phyloP scores from a whole-genome alignment of 2,113 vertebrate genomes.

The Chionis minor region DNA sequence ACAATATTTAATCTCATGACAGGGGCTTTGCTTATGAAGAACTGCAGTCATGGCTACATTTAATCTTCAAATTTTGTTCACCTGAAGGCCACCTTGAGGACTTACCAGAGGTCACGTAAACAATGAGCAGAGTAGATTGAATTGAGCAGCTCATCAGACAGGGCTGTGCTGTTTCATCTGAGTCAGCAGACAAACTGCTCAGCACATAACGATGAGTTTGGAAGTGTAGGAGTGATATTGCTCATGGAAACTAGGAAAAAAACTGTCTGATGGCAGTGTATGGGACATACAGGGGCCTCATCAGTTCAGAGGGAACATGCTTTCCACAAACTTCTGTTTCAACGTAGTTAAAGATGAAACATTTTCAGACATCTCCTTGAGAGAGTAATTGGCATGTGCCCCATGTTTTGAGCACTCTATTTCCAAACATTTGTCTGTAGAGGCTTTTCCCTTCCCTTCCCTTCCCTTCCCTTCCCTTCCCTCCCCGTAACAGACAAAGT shows the following conservation, averaged over 20 bases:
- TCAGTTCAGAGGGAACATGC: background rate
- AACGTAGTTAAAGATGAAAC: background rate
- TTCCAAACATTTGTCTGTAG: too few species aligned
- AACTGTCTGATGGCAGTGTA: background rate
- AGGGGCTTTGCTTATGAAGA: background rate
- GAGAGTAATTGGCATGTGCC: background rate
- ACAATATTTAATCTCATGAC: background rate
- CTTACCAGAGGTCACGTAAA: background rate
- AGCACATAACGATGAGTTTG: background rate
- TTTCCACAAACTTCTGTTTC: background rate
- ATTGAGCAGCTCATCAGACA: background rate
- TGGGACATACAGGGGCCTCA: background rate
- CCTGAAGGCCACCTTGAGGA: background rate
- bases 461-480: too few species aligned
- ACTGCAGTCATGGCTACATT: background rate
- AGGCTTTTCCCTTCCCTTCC: too few species aligned
- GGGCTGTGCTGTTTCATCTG: background rate
- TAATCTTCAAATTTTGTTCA: background rate
- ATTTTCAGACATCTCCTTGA: background rate
- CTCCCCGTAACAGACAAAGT: background rate
- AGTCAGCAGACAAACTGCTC: background rate
- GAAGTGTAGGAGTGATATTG: background rate
- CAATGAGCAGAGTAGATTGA: background rate
- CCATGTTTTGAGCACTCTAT: background rate
- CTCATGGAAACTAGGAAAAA: background rate